Base-by-base conservation (phyloP, 1,140 invertebrate species). In the Brachionus calyciflorus region DNA sequence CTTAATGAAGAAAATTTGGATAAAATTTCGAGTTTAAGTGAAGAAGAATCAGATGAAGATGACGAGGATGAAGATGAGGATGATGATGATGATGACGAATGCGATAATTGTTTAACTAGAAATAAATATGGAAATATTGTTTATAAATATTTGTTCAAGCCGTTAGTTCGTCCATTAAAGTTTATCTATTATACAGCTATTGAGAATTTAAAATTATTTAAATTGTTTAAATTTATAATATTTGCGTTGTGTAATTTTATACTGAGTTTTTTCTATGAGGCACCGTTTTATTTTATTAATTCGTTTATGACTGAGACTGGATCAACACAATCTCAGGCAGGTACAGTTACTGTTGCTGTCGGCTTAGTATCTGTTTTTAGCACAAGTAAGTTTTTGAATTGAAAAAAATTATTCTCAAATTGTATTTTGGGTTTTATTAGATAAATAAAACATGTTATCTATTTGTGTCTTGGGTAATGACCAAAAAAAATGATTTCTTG, bases 191-290 rank as follows among this genome's bases (percentile, higher is more conserved):
- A 51, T 19, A 51, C 69, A 26, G 51, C 51, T 24, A 33, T 14
- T 24, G 69, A 73, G 51, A 73, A 73, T 30, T 51, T 73, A 17
- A 49, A 55, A 49, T 41, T 73, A 24, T 73, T 73, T 55, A 21
- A 12, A 30, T 28, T 73, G 10, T 51, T 55, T 37, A 73, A 73
- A 51, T 73, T 73, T 55, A 14, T 9, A n/a, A 51, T 73, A 14
- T 73, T 73, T 24, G 69, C 69, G 10, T 49, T 73, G 40, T 73
- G 69, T 55, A 73, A 73, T 41, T 73, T 73, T 73, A 51, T 73
- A 24, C 30, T 73, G 30, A 73, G 69, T 30, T 55, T 76, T 55
- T 76, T 76, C n/a, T 76, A 76, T 19, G 73, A 76, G 19, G 51
- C 73, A 9, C 49, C 73, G 30, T 76, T 55, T 28, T 55, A 55